Evolutionary conservation across 2,113 vertebrate genomes (phyloP), one percentile per base, ranked within the genome.

Genomic region (Ammodytes dubius): DNA sequence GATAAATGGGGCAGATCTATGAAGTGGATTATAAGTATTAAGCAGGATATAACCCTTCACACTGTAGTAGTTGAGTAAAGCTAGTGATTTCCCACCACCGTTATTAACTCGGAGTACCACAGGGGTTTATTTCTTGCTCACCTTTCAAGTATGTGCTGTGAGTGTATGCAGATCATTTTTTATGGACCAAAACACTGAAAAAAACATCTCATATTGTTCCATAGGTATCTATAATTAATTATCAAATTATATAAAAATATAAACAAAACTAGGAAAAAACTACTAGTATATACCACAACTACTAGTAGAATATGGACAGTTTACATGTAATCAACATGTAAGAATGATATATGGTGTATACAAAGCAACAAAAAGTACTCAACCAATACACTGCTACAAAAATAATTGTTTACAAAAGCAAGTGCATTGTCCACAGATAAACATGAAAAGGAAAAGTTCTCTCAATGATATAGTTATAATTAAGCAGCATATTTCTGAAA

Each of bases 401-500:
- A 12, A 13, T 5, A 12, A 6, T 35, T 19, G 27, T 37, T 57
- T 57, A 35, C 12, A 54, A 19, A 54, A 27, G n/a, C 19, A 54
- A 64, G 7, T 14, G 9, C 9, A 27, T 17, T 54, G 5, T 64
- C 40, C 43, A 3, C 58, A 45, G 37, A 65, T 42, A 67, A 60
- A 40, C 6, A 35, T 10, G 19, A 17, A 27, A 50, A 39, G 19
- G 13, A 8, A 57, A 66, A 54, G 7, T 10, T 15, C 35, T 58
- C 53, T 50, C 27, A 4, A 9, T n/a, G 2, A 9, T 1, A 50
- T 13, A 8, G 35, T 19, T 4, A 13, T 45, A 47, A 74, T 49
- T 2, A 15, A 69, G 57, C 10, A 58, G 47, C 27, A 56, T 40
- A 47, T 27, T 80, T 54, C 45, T 79, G 50, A 79, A 39, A 1